Conservation (phyloP, 1,140 invertebrate species). For the Microplitis demolitor region DNA sequence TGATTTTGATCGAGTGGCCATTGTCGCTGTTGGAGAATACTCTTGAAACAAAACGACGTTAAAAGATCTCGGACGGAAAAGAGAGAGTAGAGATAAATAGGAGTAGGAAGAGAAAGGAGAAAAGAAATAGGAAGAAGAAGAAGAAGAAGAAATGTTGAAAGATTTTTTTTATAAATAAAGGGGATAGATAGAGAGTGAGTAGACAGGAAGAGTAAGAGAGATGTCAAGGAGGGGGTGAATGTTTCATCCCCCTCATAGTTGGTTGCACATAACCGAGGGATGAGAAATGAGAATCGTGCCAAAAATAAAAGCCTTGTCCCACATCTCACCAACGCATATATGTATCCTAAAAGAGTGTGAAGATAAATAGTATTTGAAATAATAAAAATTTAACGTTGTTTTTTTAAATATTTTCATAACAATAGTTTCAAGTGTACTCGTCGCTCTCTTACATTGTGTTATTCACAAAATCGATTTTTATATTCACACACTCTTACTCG, state of each 20-base stretch:
- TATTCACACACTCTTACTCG: no score
- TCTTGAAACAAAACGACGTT: constrained; percentile 4
- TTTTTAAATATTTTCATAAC: no score
- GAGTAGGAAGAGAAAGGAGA: not conserved
- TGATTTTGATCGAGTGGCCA: constrained; percentile 18
- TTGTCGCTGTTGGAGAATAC: constrained; percentile 7
- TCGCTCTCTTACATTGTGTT: no score
- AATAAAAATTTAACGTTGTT: not conserved
- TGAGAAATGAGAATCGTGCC: constrained; percentile 23
- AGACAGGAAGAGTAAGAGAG: not conserved
- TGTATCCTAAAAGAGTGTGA: not conserved
- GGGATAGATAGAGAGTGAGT: not conserved
- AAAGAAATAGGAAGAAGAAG: not conserved
- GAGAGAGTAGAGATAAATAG: not conserved
- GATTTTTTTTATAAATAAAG: not conserved
- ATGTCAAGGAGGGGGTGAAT: constrained; percentile 4
- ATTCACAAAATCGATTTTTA: no score
- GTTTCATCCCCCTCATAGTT: constrained; percentile 8
- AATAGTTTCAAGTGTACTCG: no score
- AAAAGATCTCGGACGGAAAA: not conserved
- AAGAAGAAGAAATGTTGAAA: not conserved
- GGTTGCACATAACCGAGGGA: not conserved
- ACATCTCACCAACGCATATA: not conserved
- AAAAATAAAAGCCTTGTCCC: constrained; percentile 26
- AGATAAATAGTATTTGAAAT: not conserved